Evolutionary conservation across 2,797 vertebrate genomes (phyloP), one percentile per base, ranked within the genome.

Genomic region (Sebastes hubbsi): DNA sequence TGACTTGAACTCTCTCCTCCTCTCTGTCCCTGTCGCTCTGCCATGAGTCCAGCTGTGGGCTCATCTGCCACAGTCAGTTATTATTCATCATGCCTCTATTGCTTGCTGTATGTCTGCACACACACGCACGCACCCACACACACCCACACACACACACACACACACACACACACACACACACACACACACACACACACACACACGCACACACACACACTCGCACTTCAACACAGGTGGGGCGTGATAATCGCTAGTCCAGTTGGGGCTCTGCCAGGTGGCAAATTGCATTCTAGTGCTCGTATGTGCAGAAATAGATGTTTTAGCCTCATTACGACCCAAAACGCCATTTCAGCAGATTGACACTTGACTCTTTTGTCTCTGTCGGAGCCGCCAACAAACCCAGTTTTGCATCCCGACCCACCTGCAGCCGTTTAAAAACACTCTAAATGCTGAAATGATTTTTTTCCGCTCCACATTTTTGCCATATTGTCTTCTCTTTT

Each of bases 21-120:
- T 46, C 68, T 61, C 58, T 18, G 24, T 75, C 60, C 29, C 81
- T 71, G 38, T 74, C 69, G 42, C 71, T 65, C 54, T 73, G 67
- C 58, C 69, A 60, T 22, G 67, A 73, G 76, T 91, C 90, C 92
- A 91, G 88, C 92, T 92, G 91, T 81, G 84, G 78, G 70, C 82
- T 93, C 88, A 83, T 91, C 88, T 89, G 90, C 74, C 69, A 55
- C 38, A 49, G 54, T 87, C 83, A 70, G 67, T 86, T 81, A 87
- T 83, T 79, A 81, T 83, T 83, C 81, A 82, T 81, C 82, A 74
- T 63, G 71, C 68, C 55, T 82, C 54, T 72, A 11, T 38, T 38
- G 36, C 36, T 49, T 46, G 55, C 74, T 81, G 65, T 25, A 10
- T 52, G 49, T 69, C 75, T 22, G 13, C 49, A 61, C 52, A 58